Percentiles rank a stretch among this genome's conserved stretches.
Evolutionary conservation across 2,113 vertebrate species (phyloP).

Genomic region (Acrocephalus kingi): DNA sequence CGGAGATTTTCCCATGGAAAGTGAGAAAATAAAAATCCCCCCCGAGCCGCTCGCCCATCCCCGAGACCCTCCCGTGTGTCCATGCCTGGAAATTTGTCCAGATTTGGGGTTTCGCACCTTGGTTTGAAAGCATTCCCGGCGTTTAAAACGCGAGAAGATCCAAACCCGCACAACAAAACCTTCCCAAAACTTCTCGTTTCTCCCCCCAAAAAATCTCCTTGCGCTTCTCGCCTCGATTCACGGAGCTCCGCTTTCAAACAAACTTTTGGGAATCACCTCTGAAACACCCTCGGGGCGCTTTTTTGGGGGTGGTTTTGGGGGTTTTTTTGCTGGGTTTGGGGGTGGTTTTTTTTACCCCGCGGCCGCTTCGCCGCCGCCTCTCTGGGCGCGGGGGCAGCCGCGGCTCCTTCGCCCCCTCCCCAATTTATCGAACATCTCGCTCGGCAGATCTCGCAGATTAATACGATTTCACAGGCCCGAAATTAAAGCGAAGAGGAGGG

Average conservation of each 20-base stretch:
- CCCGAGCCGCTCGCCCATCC: fast-evolving
- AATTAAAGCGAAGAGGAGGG: not conserved
- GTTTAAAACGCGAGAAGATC: fast-evolving
- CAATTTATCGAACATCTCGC: slow-evolving; percentile 54
- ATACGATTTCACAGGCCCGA: slow-evolving; percentile 71
- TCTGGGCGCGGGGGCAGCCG: not conserved
- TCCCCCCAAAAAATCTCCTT: fast-evolving
- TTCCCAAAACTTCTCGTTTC: not conserved
- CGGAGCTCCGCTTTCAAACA: not conserved
- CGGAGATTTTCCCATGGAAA: not conserved
- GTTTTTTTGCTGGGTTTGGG: not conserved
- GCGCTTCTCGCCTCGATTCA: fast-evolving
- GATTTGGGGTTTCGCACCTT: not conserved
- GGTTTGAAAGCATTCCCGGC: not conserved
- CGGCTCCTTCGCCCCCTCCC: slow-evolving; percentile 42
- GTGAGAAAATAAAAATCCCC: not conserved
- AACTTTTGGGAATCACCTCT: not conserved
- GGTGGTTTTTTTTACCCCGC: not conserved
- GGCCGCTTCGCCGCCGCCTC: not conserved
- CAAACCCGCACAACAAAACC: fast-evolving
- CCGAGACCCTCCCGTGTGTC: not conserved
- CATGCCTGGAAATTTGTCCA: fast-evolving
- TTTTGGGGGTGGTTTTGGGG: not conserved
- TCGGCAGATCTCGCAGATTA: slow-evolving; percentile 70
- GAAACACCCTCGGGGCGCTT: not conserved